Conservation (phyloP, 2,113 vertebrate genomes). For the Rana temporaria region DNA sequence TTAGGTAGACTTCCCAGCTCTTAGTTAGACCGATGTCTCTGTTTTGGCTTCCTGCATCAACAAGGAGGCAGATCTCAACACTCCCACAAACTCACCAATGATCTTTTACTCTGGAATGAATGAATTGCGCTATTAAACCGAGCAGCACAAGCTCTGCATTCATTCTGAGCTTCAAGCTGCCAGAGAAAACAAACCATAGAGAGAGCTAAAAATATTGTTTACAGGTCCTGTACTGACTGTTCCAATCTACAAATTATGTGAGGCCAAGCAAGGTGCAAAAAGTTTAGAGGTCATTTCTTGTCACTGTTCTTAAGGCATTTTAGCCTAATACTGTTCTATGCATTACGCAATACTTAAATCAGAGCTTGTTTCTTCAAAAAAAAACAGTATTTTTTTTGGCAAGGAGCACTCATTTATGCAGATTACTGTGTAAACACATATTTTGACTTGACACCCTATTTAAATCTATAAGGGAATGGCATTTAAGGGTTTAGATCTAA, state of each 20-base stretch:
- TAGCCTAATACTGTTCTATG: background rate
- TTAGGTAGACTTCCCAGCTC: constrained; percentile 1
- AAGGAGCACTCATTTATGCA: no score
- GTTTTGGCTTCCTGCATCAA: constrained; percentile 49
- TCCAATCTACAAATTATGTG: constrained; percentile 34
- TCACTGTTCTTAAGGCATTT: background rate
- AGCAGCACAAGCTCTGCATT: constrained; percentile 54
- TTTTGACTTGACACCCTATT: no score
- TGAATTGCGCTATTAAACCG: constrained; percentile 49
- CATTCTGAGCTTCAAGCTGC: constrained; percentile 36
- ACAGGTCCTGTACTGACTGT: constrained; percentile 25
- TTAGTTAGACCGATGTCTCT: constrained; percentile 28
- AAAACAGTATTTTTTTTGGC: no score
- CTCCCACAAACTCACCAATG: constrained; percentile 54
- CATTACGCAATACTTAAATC: background rate
- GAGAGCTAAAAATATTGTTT: constrained; percentile 34
- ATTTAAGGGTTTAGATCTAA: no score
- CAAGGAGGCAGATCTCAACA: constrained; percentile 48
- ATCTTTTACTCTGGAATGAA: constrained; percentile 42
- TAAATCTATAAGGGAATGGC: no score
- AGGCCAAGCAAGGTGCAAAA: constrained; percentile 33
- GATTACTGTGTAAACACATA: no score
- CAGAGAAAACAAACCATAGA: constrained; percentile 55
- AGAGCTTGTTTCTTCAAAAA: no score
- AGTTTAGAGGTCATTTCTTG: constrained; percentile 36